Conservation (phyloP, 92 coral and sea anemone genomes). For the Phymanthus crucifer region DNA sequence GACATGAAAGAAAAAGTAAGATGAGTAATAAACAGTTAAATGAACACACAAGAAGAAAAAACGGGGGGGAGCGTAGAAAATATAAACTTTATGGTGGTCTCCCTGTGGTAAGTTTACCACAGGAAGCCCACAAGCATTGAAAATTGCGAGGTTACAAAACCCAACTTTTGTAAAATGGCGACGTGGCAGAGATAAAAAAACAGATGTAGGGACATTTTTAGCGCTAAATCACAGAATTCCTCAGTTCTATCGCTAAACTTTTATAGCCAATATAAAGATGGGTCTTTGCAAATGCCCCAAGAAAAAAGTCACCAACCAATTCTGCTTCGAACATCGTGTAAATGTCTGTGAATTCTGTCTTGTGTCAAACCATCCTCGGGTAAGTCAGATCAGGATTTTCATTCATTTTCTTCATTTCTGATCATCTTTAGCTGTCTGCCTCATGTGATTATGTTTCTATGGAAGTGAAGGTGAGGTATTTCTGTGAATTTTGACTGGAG, state of each 20-base stretch:
- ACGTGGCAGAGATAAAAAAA: constrained; percentile 68
- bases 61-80: background rate
- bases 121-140: constrained; percentile 4
- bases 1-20: too few relatives aligned
- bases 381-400: constrained; percentile 33
- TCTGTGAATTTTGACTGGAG: too few relatives aligned
- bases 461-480: too few relatives aligned
- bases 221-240: background rate
- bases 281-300: constrained; percentile 98
- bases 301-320: constrained; percentile 98
- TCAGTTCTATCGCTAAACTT: background rate
- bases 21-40: too few relatives aligned
- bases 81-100: background rate
- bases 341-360: constrained; percentile 97
- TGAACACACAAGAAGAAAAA: background rate
- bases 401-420: background rate
- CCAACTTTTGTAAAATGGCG: constrained; percentile 54
- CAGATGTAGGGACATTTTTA: background rate
- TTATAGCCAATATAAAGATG: constrained; percentile 45
- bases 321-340: constrained; percentile 99
- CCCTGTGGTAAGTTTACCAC: constrained; percentile 7
- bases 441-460: too few relatives aligned
- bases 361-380: constrained; percentile 86
- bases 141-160: constrained; percentile 9
- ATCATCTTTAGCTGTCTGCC: too few relatives aligned